phyloP scores from a whole-genome alignment of 2,888 invertebrate species.

The Hyposoter dolosus region DNA sequence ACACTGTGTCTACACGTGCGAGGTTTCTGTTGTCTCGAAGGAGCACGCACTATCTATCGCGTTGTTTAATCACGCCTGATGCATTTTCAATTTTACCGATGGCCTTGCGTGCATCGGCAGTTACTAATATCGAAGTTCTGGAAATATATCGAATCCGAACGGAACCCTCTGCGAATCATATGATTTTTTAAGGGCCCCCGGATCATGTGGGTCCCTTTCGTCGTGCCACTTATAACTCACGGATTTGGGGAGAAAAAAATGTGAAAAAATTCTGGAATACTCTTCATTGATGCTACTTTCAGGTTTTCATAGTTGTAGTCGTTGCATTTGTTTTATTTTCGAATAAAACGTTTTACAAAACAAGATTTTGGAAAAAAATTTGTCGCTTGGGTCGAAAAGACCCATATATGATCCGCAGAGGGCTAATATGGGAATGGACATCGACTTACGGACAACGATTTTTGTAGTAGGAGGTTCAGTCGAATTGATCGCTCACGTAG shows the following conservation, averaged over 20 bases:
- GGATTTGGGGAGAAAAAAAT: too few species aligned
- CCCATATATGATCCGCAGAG: too few species aligned
- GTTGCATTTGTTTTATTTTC: too few species aligned
- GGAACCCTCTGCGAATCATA: conserved; percentile 19
- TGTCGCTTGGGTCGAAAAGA: too few species aligned
- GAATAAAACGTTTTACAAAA: too few species aligned
- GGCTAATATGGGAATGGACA: neutral
- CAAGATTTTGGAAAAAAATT: too few species aligned
- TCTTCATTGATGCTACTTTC: too few species aligned
- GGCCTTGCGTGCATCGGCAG: conserved; percentile 74
- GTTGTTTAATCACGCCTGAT: neutral
- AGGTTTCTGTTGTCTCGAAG: neutral
- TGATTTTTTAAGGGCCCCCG: too few species aligned
- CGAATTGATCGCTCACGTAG: conserved; percentile 52
- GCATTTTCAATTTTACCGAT: conserved; percentile 68
- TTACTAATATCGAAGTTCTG: conserved; percentile 76
- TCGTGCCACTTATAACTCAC: too few species aligned
- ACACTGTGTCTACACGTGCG: neutral
- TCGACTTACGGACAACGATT: conserved; percentile 10
- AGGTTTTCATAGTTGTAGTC: too few species aligned
- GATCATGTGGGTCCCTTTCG: too few species aligned
- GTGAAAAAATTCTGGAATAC: too few species aligned
- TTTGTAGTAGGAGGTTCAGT: conserved; percentile 15
- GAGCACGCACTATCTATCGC: neutral
- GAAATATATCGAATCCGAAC: conserved; percentile 70